Base-by-base conservation (phyloP, 2,888 invertebrate species). In the Scaptomyza cyrtandrae region DNA sequence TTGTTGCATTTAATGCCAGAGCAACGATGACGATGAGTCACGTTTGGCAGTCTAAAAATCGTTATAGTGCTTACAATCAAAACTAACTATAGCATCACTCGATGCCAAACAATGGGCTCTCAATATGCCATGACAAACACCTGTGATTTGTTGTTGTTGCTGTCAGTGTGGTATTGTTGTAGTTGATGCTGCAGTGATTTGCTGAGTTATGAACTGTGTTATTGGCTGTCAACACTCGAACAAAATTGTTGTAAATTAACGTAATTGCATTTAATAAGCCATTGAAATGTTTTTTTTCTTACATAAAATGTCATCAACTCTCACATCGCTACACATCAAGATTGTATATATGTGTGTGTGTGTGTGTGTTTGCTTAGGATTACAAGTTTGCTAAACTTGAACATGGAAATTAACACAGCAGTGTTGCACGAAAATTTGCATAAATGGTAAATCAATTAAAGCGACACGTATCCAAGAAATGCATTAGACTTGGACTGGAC, bases 361-460 rank as follows among this genome's bases (percentile, higher is more conserved):
- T 54, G 2, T 24, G 5, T 33, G 33, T 43, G 19, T 49, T 31
- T 41, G 27, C 29, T 11, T 41, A 48, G 29, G 39, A 37, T 33
- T 24, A 50, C 29, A 43, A 41, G 45, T 64, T 50, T 50, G 70
- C 59, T 57, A 45, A 56, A 41, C 66, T 66, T 65, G 29, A 49
- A 60, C 73, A 55, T 72, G 53, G 43, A 29, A 45, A 63, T 54
- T 35, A 52, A 53, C 70, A 69, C 74, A 44, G 35, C 46, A 50
- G 37, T 37, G 52, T 7, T 37, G 52, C 82, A 50, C 39, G n/a
- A 45, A 63, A 71, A 88, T 84, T 88, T 72, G 75, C 88, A 88
- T 88, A 86, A 88, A 84, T 75, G 58, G 72, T 87, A 86, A 78
- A 86, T 88, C 88, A 84, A 84, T 88, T 86, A 84, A 88, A 66